These are phyloP conservation scores for Cynopterus brachyotis DNA, from an alignment of 2,113 vertebrate genomes.

Conservation along the genomic window DNA sequence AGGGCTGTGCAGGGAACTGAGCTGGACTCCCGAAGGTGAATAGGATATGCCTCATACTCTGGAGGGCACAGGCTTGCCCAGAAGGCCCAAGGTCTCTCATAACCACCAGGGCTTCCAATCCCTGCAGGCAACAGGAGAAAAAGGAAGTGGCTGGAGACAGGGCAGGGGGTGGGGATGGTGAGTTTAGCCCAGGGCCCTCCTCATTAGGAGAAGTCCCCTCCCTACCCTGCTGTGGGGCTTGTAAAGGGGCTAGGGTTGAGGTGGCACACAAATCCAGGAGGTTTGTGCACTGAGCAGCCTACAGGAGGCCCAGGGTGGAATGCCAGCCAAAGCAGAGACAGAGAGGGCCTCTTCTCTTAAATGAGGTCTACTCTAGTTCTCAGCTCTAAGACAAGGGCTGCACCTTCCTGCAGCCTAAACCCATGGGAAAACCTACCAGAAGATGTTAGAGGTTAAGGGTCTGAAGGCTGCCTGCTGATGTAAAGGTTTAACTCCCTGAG, in stretches of 20 bases:
- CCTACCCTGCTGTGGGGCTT: neutral
- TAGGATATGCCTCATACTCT: accelerated
- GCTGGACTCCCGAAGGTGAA: neutral
- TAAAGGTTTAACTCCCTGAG: slow-evolving; percentile 13
- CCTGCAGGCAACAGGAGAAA: neutral
- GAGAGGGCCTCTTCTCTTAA: neutral
- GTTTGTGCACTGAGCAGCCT: neutral
- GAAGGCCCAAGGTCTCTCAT: neutral
- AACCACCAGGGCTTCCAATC: slow-evolving; percentile 6
- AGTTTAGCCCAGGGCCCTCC: neutral
- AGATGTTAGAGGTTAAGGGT: neutral
- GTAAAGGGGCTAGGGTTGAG: neutral
- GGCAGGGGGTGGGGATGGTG: neutral
- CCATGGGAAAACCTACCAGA: neutral
- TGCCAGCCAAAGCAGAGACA: neutral
- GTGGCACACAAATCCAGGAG: neutral
- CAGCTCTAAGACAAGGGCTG: neutral
- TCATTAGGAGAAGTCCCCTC: neutral
- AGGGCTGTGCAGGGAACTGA: neutral
- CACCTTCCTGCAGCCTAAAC: neutral
- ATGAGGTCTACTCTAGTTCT: neutral
- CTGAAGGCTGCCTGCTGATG: neutral
- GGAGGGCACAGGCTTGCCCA: neutral
- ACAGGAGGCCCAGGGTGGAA: neutral
- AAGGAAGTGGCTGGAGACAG: slow-evolving; percentile 45